Base-by-base conservation (phyloP, 2,888 invertebrate genomes). In the Leptopilina syphax region DNA sequence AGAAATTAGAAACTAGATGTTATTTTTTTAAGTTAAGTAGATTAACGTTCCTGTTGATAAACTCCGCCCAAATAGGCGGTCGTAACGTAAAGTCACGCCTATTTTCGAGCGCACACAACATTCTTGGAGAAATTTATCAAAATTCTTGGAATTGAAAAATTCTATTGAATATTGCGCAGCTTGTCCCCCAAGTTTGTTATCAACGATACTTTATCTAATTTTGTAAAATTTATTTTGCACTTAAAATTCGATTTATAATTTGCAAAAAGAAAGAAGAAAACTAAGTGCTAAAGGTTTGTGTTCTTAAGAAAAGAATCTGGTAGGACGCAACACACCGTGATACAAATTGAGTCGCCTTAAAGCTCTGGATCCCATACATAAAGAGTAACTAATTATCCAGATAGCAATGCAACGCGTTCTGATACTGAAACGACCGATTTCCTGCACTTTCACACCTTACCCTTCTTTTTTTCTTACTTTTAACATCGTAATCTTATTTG, bases 311-410 rank as follows among this genome's bases (percentile, higher is more conserved):
- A 18, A 10, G 44, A 44, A 67, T 54, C 70, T 9, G 70, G 57
- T 73, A 54, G 18, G 24, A 24, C 34, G 34, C 34, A 34, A 8
- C n/a, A 57, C 73, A 73, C 57, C 65, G 70, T 78, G 80, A 81
- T 83, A 85, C 86, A 86, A 85, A 89, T 89, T 88, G 87, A 88
- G 87, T 88, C 86, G 86, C 87, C 87, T 85, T 82, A 47, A 86
- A 85, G 85, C 34, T 79, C 84, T 84, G 80, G 67, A 78, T 82
- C 83, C 82, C 80, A 83, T 81, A 84, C 83, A 86, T 84, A 83
- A 80, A 76, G 70, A 87, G 86, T 87, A 88, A 89, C 88, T 89
- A 89, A 89, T 88, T 89, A 89, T 88, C 86, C 86, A 87, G 89
- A 89, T 89, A 89, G 89, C 85, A 83, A 79, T 73, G 85, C 83